Percentiles rank a stretch among this genome's conserved stretches.
Conservation (phyloP, 2,888 invertebrate genomes). For the Cantharis flavilabris region DNA sequence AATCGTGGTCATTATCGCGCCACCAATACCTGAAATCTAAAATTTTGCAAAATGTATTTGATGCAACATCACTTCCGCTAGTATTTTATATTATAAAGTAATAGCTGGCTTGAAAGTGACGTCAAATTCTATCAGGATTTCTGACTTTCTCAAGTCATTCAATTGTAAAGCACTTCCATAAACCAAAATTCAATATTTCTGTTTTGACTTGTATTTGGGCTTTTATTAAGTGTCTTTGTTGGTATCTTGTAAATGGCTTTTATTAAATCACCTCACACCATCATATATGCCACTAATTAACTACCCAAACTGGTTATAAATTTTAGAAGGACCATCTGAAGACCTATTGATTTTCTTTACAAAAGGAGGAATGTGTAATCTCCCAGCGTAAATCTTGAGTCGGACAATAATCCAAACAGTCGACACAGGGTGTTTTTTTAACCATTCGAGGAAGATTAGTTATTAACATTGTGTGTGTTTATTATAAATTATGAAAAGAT, state of each 20-base stretch:
- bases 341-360: neutral
- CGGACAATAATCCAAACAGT: neutral
- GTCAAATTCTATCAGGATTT: neutral
- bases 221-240: neutral
- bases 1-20: neutral
- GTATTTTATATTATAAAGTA: neutral
- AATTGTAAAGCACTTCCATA: neutral
- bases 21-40: neutral
- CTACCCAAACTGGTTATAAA: neutral
- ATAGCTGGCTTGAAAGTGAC: neutral
- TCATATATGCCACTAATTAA: neutral
- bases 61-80: neutral
- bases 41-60: neutral
- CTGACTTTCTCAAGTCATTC: neutral
- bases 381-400: neutral
- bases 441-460: neutral
- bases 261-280: neutral
- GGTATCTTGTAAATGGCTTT: neutral
- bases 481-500: neutral
- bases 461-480: neutral
- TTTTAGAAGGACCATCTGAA: neutral
- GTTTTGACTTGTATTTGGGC: neutral
- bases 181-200: neutral
- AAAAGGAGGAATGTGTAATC: neutral
- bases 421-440: neutral